A percentile compares a stretch with the other conserved stretches of the same genome.
Evolutionary conservation across 1,140 invertebrate genomes (phyloP).

Genomic region (Kradibia gibbosae): DNA sequence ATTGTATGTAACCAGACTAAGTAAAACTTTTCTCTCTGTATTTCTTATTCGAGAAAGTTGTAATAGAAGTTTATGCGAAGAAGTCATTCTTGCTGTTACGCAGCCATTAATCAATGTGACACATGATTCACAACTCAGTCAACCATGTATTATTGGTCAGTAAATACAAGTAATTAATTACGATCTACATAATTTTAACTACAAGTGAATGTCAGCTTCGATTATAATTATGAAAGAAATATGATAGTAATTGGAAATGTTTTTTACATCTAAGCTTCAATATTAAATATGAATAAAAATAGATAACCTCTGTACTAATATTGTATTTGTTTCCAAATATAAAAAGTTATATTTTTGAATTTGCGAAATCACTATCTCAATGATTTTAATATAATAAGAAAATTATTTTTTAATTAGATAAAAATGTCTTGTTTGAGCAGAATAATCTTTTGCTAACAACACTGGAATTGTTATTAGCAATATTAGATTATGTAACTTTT

Average conservation of each 20-base stretch:
- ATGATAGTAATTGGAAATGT: too few relatives aligned
- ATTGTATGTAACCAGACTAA: conserved; percentile 77
- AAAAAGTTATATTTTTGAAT: too few relatives aligned
- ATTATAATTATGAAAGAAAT: background rate
- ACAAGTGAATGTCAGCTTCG: too few relatives aligned
- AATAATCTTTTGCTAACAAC: conserved; percentile 72
- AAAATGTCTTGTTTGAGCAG: conserved; percentile 65
- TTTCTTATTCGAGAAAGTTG: conserved; percentile 72
- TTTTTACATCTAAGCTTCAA: too few relatives aligned
- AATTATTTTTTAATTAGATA: conserved; percentile 25
- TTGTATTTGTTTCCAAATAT: too few relatives aligned
- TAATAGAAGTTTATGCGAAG: conserved; percentile 69
- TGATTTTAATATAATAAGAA: background rate
- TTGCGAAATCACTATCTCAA: background rate
- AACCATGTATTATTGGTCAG: conserved; percentile 14
- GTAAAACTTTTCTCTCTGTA: conserved; percentile 73
- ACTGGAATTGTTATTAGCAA: conserved; percentile 69
- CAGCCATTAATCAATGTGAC: conserved; percentile 71
- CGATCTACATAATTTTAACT: background rate
- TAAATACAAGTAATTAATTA: background rate
- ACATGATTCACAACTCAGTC: conserved; percentile 57
- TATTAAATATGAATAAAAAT: too few relatives aligned
- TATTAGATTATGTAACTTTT: conserved; percentile 68
- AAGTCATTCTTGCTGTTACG: conserved; percentile 71
- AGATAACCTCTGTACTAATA: too few relatives aligned